phyloP scores from a whole-genome alignment of 2,113 vertebrate species.

The Vidua chalybeata region DNA sequence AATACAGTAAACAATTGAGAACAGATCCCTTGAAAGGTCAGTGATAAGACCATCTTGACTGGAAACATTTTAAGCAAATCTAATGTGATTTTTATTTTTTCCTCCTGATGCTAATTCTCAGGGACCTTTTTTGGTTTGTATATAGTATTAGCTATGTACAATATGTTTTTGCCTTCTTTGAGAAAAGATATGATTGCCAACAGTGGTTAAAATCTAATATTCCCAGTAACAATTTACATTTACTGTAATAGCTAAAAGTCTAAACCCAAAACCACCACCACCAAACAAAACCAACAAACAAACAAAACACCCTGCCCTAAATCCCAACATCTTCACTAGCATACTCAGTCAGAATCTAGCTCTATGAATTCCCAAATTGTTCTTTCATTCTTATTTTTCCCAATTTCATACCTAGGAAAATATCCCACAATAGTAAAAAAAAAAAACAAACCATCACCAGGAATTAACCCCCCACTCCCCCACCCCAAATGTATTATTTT shows the following conservation, averaged over 20 bases:
- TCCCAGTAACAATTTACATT: not conserved
- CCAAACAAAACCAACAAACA: fast-evolving
- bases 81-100: not conserved
- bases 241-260: not conserved
- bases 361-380: not conserved
- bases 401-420: not conserved
- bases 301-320: not conserved
- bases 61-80: not conserved
- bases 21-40: not conserved
- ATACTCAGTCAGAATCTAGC: not conserved
- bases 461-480: fast-evolving
- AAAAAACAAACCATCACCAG: fast-evolving
- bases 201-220: not conserved
- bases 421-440: not conserved
- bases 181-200: not conserved
- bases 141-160: not conserved
- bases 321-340: not conserved
- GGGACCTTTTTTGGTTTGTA: not conserved
- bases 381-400: not conserved
- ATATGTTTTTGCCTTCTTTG: not conserved
- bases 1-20: not conserved
- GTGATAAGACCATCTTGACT: not conserved
- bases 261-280: not conserved
- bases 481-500: not conserved
- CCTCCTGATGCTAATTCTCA: not conserved